Conservation (phyloP, 2,113 vertebrate genomes). For the Aramus guarauna region DNA sequence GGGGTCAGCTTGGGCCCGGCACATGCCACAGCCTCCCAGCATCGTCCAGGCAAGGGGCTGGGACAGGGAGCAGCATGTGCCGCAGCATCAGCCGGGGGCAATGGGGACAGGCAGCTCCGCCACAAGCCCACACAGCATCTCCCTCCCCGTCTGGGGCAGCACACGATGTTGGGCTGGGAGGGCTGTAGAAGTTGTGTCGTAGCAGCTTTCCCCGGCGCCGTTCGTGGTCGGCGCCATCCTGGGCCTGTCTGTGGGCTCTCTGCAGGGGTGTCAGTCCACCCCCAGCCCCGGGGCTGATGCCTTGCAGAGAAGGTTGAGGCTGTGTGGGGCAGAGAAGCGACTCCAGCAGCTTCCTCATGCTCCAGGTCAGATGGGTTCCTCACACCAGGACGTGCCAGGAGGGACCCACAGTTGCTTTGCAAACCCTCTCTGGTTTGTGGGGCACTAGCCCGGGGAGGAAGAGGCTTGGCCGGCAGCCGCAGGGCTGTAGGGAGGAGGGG, state of each 20-base stretch:
- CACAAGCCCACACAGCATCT: fast-evolving
- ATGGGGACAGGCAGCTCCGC: not conserved
- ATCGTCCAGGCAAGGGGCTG: not conserved
- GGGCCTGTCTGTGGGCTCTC: not conserved
- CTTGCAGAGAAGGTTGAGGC: not conserved
- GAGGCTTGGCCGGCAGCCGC: fast-evolving
- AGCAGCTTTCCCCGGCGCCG: fast-evolving
- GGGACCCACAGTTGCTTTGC: not conserved
- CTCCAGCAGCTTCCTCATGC: not conserved
- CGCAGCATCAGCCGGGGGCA: fast-evolving
- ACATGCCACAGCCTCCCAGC: not conserved
- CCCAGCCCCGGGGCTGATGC: not conserved
- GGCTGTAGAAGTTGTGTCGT: not conserved
- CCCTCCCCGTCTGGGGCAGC: not conserved
- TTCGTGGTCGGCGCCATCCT: not conserved
- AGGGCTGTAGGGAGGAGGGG: not conserved
- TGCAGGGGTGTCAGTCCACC: fast-evolving
- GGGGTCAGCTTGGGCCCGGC: fast-evolving
- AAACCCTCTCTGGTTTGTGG: not conserved
- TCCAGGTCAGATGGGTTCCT: not conserved
- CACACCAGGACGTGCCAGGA: not conserved
- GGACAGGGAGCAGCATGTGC: not conserved
- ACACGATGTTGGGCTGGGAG: not conserved
- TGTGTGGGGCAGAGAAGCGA: not conserved
- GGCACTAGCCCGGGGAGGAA: not conserved